Base-by-base conservation (phyloP, 2,113 vertebrate species). In the Melanerpes aurifrons region DNA sequence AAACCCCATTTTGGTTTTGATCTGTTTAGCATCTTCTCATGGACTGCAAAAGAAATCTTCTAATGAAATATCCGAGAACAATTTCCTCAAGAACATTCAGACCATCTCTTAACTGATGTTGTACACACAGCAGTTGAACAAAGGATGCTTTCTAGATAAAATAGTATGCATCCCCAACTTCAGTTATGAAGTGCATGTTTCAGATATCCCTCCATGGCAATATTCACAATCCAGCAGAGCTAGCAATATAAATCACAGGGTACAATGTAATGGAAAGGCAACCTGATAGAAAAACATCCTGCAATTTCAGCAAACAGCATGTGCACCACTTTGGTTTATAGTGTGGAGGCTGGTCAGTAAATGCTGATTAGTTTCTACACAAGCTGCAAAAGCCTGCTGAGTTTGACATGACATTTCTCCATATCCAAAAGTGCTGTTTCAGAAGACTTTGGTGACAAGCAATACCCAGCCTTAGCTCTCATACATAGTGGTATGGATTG, bases 261-360 rank as follows among this genome's bases (percentile, higher is more conserved):
- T 69, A 61, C 45, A 91, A 86, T 37, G 72, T 89, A 92, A 87
- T 2, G 28, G 85, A 74, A 93, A 93, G 69, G 62, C 84, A 87
- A 94, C 79, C 48, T 85, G 91, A 87, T 77, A 71, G 79, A 68
- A 95, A 95, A 96, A 73, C 82, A 93, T 75, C 54, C 79, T 81
- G 85, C 53, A 92, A 91, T 95, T 95, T 96, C 73, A 95, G 76
- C 67, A 86, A 96, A 91, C 78, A 93, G 89, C 84, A 85, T 89
- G 82, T 67, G 53, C 79, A 62, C 57, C 47, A 45, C 64, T 58
- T 82, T 93, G 72, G 64, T 93, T 96, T 93, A 86, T 0, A 0
- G 45, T 37, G 1, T 50, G 54, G 67, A 89, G 68, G 53, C 71
- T 54, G 48, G 37, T 94, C 69, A 40, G 56, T 57, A 82, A 91